Evolutionary conservation across 2,113 vertebrate species (phyloP).

Genomic region (Podiceps cristatus): DNA sequence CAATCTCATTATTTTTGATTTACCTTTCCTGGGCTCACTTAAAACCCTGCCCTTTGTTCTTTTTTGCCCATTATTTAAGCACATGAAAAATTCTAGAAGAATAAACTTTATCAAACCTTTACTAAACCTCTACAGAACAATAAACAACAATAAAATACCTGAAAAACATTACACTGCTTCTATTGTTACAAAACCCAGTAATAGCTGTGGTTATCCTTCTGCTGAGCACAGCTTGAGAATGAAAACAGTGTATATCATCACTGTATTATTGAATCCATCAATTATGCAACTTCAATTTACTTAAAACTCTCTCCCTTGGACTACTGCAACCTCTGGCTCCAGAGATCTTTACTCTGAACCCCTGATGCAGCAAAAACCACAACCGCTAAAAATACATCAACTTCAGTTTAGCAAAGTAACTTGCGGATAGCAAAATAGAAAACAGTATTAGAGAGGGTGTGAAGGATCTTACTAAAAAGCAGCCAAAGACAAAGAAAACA

Average conservation of each 20-base stretch:
- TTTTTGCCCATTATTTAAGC: not conserved
- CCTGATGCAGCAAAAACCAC: not conserved
- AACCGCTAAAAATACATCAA: not conserved
- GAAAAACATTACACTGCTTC: not conserved
- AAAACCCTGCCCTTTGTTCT: not conserved
- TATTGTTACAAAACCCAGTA: not conserved
- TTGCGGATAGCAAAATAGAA: not conserved
- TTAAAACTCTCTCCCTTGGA: not conserved
- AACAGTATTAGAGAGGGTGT: not conserved
- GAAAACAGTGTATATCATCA: not conserved
- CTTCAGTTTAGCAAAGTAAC: not conserved
- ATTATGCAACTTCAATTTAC: not conserved
- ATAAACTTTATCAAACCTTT: not conserved
- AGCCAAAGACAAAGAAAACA: not conserved
- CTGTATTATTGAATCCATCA: not conserved
- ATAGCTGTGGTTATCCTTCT: not conserved
- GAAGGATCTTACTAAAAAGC: not conserved
- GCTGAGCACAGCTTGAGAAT: not conserved
- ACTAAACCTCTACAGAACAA: not conserved
- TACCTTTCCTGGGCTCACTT: not conserved
- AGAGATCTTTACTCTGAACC: not conserved
- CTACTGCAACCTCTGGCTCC: not conserved
- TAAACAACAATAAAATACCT: not conserved
- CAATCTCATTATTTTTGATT: not conserved
- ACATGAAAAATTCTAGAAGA: not conserved